These are phyloP conservation scores for Epistrophella euchroma DNA, from an alignment of 2,888 invertebrate genomes.

Conservation along the genomic window DNA sequence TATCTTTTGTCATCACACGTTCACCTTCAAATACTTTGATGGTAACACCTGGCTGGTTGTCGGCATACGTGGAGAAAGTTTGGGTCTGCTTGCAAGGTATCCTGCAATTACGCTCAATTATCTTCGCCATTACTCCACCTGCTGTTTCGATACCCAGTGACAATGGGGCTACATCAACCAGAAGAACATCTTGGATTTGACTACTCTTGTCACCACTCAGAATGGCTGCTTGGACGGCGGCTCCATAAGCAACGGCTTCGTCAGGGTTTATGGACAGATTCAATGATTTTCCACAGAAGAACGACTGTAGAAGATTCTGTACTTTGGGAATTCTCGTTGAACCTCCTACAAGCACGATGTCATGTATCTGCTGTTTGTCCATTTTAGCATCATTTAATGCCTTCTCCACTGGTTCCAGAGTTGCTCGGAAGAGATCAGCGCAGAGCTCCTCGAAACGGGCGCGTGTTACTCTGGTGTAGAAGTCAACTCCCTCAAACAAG, in stretches of 20 bases:
- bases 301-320: conserved; percentile 88
- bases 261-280: conserved; percentile 90
- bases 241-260: conserved; percentile 90
- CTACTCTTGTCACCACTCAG: conserved; percentile 87
- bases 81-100: conserved; percentile 89
- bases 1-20: conserved; percentile 95
- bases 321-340: conserved; percentile 91
- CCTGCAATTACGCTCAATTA: conserved; percentile 88
- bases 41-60: conserved; percentile 90
- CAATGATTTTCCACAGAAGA: conserved; percentile 88
- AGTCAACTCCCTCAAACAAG: conserved; percentile 88
- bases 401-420: conserved; percentile 90
- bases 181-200: conserved; percentile 88
- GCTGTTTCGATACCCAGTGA: conserved; percentile 90
- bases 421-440: conserved; percentile 88
- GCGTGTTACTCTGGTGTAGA: conserved; percentile 88
- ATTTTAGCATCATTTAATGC: conserved; percentile 90
- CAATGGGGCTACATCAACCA: conserved; percentile 87
- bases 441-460: conserved; percentile 90
- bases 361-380: conserved; percentile 89
- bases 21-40: conserved; percentile 90
- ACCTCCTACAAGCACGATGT: conserved; percentile 91
- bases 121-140: conserved; percentile 90
- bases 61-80: conserved; percentile 90
- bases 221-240: conserved; percentile 89